Base-by-base conservation (phyloP, 2,113 vertebrate species). In the Chaetodon auriga region DNA sequence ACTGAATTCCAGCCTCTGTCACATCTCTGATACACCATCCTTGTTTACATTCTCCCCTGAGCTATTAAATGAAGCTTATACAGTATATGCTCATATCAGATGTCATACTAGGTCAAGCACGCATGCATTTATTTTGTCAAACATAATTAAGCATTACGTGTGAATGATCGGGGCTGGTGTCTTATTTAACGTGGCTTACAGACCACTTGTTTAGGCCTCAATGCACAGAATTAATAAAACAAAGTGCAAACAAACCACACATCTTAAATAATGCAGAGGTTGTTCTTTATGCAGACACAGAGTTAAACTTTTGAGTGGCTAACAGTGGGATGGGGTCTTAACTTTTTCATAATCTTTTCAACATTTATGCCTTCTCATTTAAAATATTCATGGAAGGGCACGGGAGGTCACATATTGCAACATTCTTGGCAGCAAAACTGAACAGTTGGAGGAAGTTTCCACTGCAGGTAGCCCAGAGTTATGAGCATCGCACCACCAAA, bases 371-470 rank as follows among this genome's bases (percentile, higher is more conserved):
- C 43, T 81, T 85, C 63, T 49, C 19, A 10, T 80, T 81, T 84
- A 41, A 85, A 86, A 90, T 89, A 90, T 89, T 90, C 60, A 87
- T 89, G 36, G 11, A 10, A 45, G 57, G 78, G 21, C 49, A 68
- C 4, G 14, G 43, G 19, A 70, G 68, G 71, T 72, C 78, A 72
- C 45, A 53, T 53, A 14, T 25, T 57, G 65, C 69, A 78, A 79
- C 62, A 78, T 72, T 49, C 79, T 72, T 49, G 43, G 72, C 57
- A 70, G 68, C 19, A 43, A 35, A 75, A 80, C 9, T 55, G 51
- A 81, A 78, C 23, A 75, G 58, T 66, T 46, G 61, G 86, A 55
- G 65, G 68, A 83, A 75, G 80, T 72, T 87, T 68, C 57, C 58
- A 21, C 60, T 54, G 70, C 75, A 83, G 73, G 83, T 46, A 72